Evolutionary conservation across 2,113 vertebrate species (phyloP).

Genomic region (Xenopus borealis): DNA sequence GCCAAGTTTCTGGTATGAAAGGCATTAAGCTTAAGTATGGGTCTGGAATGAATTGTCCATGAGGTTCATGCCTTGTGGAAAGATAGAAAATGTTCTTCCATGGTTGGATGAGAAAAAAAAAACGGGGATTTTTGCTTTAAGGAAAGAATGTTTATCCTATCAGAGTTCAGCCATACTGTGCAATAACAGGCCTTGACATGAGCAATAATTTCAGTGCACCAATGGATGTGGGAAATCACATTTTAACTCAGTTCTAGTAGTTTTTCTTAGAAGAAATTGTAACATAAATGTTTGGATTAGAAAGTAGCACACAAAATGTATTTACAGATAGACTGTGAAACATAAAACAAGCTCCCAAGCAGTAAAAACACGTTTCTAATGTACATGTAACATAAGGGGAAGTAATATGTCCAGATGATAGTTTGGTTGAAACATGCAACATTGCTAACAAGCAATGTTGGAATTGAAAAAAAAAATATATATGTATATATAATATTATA

Average conservation of each 20-base stretch:
- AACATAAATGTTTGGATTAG: not conserved
- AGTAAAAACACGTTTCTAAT: not conserved
- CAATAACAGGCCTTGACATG: slow-evolving; percentile 11
- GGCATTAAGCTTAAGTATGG: slow-evolving; percentile 70
- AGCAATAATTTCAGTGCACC: not conserved
- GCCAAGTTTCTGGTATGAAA: slow-evolving; percentile 61
- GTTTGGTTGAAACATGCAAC: no score
- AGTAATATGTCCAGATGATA: no score
- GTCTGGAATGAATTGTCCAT: slow-evolving; percentile 74
- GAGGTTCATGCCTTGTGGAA: slow-evolving; percentile 64
- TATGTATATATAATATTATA: no score
- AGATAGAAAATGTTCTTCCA: slow-evolving; percentile 71
- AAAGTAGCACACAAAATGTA: not conserved
- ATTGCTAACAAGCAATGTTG: no score
- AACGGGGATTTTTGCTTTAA: slow-evolving; percentile 69
- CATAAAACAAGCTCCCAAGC: not conserved
- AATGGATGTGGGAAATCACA: not conserved
- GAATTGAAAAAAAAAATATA: no score
- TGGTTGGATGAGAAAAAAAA: slow-evolving; percentile 68
- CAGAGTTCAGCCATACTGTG: slow-evolving; percentile 27
- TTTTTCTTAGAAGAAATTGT: not conserved
- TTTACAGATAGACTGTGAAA: not conserved
- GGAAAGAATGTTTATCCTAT: slow-evolving; percentile 69
- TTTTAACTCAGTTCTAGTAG: not conserved
- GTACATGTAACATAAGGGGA: not conserved